Percentiles rank a stretch among this genome's conserved stretches.
phyloP scores from a whole-genome alignment of 2,888 invertebrate species.

The Volucella inflata region DNA sequence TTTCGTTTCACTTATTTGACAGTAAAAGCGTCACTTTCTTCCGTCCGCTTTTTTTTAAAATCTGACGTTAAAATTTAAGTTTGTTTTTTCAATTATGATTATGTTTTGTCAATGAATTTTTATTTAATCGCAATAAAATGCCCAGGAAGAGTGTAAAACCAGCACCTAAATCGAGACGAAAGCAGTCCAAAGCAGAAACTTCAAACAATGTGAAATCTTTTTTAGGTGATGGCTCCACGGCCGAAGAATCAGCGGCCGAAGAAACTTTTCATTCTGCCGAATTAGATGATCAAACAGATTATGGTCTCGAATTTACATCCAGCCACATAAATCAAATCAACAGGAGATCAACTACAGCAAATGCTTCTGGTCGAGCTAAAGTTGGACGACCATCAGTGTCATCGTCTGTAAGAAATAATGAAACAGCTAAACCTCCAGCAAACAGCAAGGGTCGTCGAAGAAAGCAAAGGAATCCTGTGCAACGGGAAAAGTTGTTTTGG shows the following conservation, averaged over 20 bases:
- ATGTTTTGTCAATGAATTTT: background rate
- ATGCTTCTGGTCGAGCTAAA: background rate
- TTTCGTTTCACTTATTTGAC: too few relatives aligned
- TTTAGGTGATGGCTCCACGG: conserved; percentile 2
- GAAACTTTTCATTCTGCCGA: conserved; percentile 40
- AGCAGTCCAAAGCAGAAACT: background rate
- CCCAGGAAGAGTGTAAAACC: background rate
- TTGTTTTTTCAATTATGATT: background rate
- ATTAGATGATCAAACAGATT: conserved; percentile 67
- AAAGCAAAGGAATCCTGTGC: conserved; percentile 66
- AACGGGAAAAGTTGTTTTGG: conserved; percentile 33
- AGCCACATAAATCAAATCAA: conserved; percentile 48
- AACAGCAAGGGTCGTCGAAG: background rate
- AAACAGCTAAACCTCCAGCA: background rate
- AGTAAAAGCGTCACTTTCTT: background rate
- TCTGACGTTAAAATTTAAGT: conserved; percentile 8
- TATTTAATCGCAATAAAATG: background rate
- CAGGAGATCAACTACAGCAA: background rate
- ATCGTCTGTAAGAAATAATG: background rate
- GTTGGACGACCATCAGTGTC: conserved; percentile 14
- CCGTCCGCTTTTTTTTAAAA: background rate
- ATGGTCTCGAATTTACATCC: conserved; percentile 69
- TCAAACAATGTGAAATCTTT: background rate
- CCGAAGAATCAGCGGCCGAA: background rate
- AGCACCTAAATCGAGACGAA: conserved; percentile 3